Base-by-base conservation (phyloP, 2,113 vertebrate species). In the Trematocara nigrifrons region DNA sequence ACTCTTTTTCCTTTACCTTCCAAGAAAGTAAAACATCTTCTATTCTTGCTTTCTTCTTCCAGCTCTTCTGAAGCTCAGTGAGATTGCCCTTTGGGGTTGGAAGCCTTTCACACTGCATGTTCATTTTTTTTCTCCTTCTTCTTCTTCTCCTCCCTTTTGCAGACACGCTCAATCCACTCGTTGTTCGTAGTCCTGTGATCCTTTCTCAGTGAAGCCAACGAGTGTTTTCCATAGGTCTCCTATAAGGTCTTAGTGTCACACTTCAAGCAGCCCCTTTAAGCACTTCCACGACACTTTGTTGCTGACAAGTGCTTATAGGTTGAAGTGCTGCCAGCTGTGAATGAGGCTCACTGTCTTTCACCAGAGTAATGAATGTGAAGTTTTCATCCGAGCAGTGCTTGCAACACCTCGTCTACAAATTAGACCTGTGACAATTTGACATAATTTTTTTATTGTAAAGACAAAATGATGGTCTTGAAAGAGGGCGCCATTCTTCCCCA, bases 171-270 rank as follows among this genome's bases (percentile, higher is more conserved):
- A 93, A 89, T 89, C 89, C 77, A 57, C 74, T 82, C 69, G 64
- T 92, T 94, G 93, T 94, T 86, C 22, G 0, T 13, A 5, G 22
- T 49, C 57, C 49, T 91, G 86, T 90, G 87, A 94, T 92, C 93
- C 85, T 29, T 59, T 35, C 83, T 78, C 77, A 76, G 2, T 38
- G 54, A 9, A 54, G 59, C 78, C 91, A 84, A 79, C 52, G n/a
- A 66, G 33, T 31, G 22, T 61, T 77, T 84, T 92, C 86, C 78
- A 89, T 82, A 74, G 77, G 80, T 87, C 88, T 87, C 59, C 85
- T 66, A 57, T 87, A 69, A 89, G 82, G 86, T 87, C 88, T 40
- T 5, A 26, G 54, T 92, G 87, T 94, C 82, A 82, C 3, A 89
- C 87, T 87, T 93, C 92, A 94, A 90, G 85, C 79, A 76, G 20